A percentile compares a stretch with the other conserved stretches of the same genome.
phyloP scores from a whole-genome alignment of 1,140 invertebrate genomes.

The Helicoverpa armigera region DNA sequence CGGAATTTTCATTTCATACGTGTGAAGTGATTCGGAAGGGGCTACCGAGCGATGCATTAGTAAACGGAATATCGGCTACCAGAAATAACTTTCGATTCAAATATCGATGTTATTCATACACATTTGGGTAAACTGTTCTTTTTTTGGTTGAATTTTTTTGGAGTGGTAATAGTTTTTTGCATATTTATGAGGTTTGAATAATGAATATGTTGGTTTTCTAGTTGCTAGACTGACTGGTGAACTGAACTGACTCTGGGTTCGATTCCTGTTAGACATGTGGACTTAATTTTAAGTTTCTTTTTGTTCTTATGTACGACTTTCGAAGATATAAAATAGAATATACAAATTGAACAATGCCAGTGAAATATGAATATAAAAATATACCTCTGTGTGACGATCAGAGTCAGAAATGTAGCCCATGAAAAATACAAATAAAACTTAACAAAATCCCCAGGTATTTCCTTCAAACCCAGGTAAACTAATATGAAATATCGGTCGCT shows the following conservation, averaged over 20 bases:
- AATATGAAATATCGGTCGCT: not conserved
- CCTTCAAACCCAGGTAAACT: not conserved
- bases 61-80: slow-evolving; percentile 5
- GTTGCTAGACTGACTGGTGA: too few species aligned
- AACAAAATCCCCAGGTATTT: not conserved
- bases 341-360: too few species aligned
- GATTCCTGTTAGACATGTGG: too few species aligned
- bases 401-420: too few species aligned
- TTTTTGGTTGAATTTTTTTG: not conserved
- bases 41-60: slow-evolving; percentile 26
- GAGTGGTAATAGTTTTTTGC: not conserved
- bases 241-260: too few species aligned
- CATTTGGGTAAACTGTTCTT: not conserved
- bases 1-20: slow-evolving; percentile 29
- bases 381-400: too few species aligned
- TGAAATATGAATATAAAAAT: too few species aligned
- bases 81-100: slow-evolving; percentile 28
- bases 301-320: too few species aligned
- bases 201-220: too few species aligned
- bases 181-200: too few species aligned
- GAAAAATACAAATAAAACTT: not conserved
- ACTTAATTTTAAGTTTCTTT: too few species aligned
- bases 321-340: too few species aligned
- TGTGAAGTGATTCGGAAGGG: slow-evolving; percentile 37
- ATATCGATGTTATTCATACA: slow-evolving; percentile 12